Conservation (phyloP, 2,113 vertebrate species). For the Pycnonotus jocosus region DNA sequence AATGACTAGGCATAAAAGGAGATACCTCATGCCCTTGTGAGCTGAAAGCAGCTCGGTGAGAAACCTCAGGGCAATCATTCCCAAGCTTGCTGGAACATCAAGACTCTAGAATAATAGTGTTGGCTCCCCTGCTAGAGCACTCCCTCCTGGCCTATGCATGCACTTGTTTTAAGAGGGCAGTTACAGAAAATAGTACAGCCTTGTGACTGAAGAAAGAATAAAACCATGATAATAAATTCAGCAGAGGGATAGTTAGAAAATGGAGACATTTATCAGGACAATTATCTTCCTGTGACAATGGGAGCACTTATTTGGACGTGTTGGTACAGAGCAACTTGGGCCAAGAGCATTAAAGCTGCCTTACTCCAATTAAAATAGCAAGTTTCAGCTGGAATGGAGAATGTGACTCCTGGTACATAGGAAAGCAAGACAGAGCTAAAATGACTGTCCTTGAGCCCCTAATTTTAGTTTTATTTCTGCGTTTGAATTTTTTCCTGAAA, state of each 20-base stretch:
- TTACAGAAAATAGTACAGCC: constrained; percentile 6
- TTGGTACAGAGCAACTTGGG: not conserved
- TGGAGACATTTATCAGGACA: not conserved
- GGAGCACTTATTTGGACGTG: not conserved
- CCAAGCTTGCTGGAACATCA: constrained; percentile 42
- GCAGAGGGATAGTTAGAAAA: not conserved
- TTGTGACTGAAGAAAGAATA: not conserved
- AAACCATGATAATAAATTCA: constrained; percentile 11
- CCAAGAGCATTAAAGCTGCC: not conserved
- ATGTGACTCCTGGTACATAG: not conserved
- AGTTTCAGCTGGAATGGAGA: not conserved
- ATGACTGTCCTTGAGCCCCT: not conserved
- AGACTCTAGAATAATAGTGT: not conserved
- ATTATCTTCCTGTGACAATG: not conserved
- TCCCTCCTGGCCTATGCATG: constrained; percentile 45
- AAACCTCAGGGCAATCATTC: constrained; percentile 37
- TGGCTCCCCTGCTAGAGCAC: constrained; percentile 19
- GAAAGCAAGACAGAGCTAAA: not conserved
- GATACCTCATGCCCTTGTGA: not conserved
- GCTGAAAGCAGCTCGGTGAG: constrained; percentile 33
- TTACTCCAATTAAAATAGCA: not conserved
- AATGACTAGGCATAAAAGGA: constrained; percentile 37
- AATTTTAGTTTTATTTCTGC: not conserved
- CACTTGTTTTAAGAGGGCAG: not conserved
- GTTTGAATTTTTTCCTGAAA: not conserved